These are phyloP conservation scores for Syritta pipiens DNA, from an alignment of 2,888 invertebrate genomes.

Conservation along the genomic window DNA sequence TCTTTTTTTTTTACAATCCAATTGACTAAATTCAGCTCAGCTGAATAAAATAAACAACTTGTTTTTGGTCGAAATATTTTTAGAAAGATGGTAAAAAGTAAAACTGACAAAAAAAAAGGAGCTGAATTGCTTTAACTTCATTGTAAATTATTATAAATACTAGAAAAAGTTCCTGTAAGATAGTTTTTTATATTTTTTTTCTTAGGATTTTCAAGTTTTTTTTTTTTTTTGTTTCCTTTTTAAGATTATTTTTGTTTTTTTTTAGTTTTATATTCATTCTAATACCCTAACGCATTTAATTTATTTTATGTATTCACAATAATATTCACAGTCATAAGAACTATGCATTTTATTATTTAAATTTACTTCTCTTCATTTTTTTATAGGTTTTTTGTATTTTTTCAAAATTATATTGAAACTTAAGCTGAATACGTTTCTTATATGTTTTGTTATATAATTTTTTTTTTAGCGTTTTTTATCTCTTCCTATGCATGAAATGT, in stretches of 20 bases:
- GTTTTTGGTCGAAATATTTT: slow-evolving; percentile 55
- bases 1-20: slow-evolving; percentile 8
- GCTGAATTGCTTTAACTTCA: slow-evolving; percentile 58
- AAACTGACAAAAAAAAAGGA: slow-evolving; percentile 12
- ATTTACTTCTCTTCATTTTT: slow-evolving; percentile 31
- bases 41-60: slow-evolving; percentile 13
- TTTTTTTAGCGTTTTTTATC: slow-evolving; percentile 24
- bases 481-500: slow-evolving; percentile 59
- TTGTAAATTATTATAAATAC: slow-evolving; percentile 59
- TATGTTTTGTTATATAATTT: slow-evolving; percentile 8
- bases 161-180: slow-evolving; percentile 69
- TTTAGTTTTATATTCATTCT: slow-evolving; percentile 42
- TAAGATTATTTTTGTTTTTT: slow-evolving; percentile 45
- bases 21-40: slow-evolving; percentile 54
- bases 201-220: slow-evolving; percentile 59
- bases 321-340: slow-evolving; percentile 71
- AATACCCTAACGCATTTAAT: slow-evolving; percentile 53
- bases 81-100: slow-evolving; percentile 1
- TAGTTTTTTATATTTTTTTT: slow-evolving; percentile 46
- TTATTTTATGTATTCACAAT: slow-evolving; percentile 60
- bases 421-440: slow-evolving; percentile 56
- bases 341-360: slow-evolving; percentile 68
- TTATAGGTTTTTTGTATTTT: slow-evolving; percentile 25
- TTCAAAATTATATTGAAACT: slow-evolving; percentile 46
- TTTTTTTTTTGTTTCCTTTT: slow-evolving; percentile 18